Evolutionary conservation across 1,140 invertebrate species (phyloP).

Genomic region (Melitaea cinxia): DNA sequence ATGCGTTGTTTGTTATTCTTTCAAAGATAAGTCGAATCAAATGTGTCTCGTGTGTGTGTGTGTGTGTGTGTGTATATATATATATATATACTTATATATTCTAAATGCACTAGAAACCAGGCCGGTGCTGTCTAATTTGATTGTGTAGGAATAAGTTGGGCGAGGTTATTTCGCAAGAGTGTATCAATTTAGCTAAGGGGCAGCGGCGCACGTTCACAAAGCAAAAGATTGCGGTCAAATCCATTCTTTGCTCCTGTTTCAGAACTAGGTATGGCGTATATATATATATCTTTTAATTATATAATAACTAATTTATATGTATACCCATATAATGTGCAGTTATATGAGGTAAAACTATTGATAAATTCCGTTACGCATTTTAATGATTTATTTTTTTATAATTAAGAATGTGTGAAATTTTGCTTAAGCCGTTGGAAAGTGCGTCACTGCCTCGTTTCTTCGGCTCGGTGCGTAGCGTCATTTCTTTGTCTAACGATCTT

Average conservation of each 20-base stretch:
- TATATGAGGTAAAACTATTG: not conserved
- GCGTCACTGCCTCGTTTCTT: constrained; percentile 40
- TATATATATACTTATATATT: not conserved
- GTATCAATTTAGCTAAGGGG: constrained; percentile 73
- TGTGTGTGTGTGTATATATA: not conserved
- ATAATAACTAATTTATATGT: not conserved
- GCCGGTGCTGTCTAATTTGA: constrained; percentile 57
- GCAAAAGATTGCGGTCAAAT: constrained; percentile 53
- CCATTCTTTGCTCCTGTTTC: constrained; percentile 63
- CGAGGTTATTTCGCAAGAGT: constrained; percentile 77
- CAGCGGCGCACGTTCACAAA: constrained; percentile 59
- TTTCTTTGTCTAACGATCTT: constrained; percentile 63
- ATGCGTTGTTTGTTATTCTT: no score
- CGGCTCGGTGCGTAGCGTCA: constrained; percentile 51
- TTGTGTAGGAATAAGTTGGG: constrained; percentile 73
- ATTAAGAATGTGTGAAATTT: constrained; percentile 36
- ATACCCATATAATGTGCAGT: not conserved
- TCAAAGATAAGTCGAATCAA: not conserved
- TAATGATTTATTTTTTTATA: constrained; percentile 1
- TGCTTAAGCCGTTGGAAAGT: constrained; percentile 50
- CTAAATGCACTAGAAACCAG: constrained; percentile 31
- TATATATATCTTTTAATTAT: not conserved
- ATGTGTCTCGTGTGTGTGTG: not conserved
- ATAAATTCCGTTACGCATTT: not conserved
- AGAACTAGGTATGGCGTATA: constrained; percentile 26